Percentiles rank a stretch among this genome's conserved stretches.
Conservation (phyloP, 2,113 vertebrate species). For the Pelmatolapia mariae region DNA sequence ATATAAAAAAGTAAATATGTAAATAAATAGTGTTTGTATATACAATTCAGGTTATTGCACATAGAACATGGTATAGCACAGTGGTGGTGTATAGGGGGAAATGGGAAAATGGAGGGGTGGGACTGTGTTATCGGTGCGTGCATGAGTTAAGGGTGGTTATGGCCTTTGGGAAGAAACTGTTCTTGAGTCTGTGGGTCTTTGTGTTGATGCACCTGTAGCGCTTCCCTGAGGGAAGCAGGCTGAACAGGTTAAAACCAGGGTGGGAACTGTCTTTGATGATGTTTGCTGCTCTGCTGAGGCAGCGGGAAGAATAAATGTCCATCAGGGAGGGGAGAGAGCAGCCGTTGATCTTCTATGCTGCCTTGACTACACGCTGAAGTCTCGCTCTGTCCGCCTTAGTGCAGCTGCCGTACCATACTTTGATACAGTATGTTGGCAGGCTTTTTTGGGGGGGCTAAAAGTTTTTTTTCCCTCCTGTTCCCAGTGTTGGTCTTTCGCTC, state of each 20-base stretch:
- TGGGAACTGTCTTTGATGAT: background rate
- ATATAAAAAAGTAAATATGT: background rate
- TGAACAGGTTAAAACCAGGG: fast-evolving
- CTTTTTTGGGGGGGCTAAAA: background rate
- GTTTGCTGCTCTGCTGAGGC: background rate
- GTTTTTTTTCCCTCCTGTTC: background rate
- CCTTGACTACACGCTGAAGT: background rate
- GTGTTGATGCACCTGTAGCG: background rate
- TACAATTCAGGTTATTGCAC: background rate
- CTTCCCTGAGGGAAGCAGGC: background rate
- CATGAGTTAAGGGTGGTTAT: background rate
- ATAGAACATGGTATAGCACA: fast-evolving
- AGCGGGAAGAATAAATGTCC: background rate
- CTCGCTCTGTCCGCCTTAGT: background rate
- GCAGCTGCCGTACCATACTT: background rate
- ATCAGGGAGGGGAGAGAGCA: background rate
- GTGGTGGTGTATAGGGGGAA: background rate
- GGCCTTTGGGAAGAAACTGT: background rate
- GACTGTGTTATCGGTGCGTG: fast-evolving
- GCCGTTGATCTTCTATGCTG: background rate
- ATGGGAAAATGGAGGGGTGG: background rate
- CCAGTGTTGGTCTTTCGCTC: background rate
- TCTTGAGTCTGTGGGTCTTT: background rate
- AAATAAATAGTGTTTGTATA: background rate
- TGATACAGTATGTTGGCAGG: background rate